These are phyloP conservation scores for Neotragus pygmaeus DNA, from an alignment of 2,113 vertebrate species.

Conservation along the genomic window DNA sequence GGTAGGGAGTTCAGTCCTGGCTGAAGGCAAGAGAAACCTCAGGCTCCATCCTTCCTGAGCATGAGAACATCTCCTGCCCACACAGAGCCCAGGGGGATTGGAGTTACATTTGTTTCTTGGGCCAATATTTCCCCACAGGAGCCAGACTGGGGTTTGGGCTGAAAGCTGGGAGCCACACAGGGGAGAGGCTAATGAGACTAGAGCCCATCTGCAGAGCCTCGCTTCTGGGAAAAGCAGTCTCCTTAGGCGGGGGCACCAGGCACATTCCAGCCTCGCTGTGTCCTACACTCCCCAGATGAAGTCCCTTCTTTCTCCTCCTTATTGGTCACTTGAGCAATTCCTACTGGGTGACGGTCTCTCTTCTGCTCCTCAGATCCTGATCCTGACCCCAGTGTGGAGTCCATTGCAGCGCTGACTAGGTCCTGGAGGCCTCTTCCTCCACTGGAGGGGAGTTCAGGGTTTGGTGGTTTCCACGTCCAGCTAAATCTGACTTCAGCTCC, in stretches of 20 bases:
- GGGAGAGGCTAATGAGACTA: not conserved
- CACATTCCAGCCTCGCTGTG: not conserved
- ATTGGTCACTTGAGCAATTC: accelerated
- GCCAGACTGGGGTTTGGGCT: not conserved
- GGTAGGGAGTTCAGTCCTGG: not conserved
- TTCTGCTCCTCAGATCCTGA: not conserved
- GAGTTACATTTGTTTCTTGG: not conserved
- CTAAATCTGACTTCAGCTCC: not conserved
- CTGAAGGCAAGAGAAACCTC: not conserved
- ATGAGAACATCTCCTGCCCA: not conserved
- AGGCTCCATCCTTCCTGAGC: not conserved
- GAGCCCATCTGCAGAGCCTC: not conserved
- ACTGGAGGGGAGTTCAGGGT: not conserved
- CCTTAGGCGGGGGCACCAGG: not conserved
- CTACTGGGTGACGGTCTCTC: not conserved
- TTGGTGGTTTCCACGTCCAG: not conserved
- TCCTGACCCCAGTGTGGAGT: not conserved
- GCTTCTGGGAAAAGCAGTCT: not conserved
- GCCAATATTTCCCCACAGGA: not conserved
- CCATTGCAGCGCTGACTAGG: not conserved
- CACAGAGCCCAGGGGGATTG: not conserved
- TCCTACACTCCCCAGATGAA: not conserved
- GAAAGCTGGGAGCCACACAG: not conserved
- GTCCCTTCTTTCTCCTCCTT: not conserved
- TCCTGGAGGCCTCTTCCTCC: not conserved